Conservation (phyloP, 2,888 invertebrate species). For the Crossocerus cetratus region DNA sequence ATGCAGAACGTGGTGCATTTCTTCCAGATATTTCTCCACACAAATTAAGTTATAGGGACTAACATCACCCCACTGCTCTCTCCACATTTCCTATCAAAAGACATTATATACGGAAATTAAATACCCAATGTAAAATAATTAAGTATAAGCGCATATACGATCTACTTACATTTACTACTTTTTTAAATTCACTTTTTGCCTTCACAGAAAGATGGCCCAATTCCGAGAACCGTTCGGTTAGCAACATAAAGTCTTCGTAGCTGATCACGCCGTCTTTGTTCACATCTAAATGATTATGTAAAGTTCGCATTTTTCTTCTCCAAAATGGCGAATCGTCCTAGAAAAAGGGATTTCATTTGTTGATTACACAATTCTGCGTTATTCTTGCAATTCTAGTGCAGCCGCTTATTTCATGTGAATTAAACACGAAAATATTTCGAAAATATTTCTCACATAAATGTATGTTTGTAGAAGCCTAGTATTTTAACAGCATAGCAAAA, state of each 20-base stretch:
- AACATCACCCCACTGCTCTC: conserved; percentile 89
- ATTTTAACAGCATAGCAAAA: too few relatives aligned
- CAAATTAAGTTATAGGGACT: conserved; percentile 89
- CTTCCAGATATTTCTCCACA: conserved; percentile 88
- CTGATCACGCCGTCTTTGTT: conserved; percentile 92
- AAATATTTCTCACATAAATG: too few relatives aligned
- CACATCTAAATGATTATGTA: conserved; percentile 89
- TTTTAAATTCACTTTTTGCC: conserved; percentile 84
- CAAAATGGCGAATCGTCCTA: conserved; percentile 84
- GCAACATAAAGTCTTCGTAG: conserved; percentile 87
- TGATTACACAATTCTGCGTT: too few relatives aligned
- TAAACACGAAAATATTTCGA: too few relatives aligned
- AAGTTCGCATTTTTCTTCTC: conserved; percentile 91
- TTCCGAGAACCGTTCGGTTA: conserved; percentile 86
- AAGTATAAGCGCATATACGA: too few relatives aligned
- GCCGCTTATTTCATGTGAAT: too few relatives aligned
- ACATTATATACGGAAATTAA: too few relatives aligned
- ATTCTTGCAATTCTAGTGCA: too few relatives aligned
- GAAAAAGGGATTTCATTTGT: conserved; percentile 28
- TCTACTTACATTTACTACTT: conserved; percentile 82
- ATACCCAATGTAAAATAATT: background rate
- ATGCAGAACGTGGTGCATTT: conserved; percentile 89
- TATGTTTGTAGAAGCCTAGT: too few relatives aligned
- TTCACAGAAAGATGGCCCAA: conserved; percentile 85
- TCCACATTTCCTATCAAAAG: conserved; percentile 81